phyloP scores from a whole-genome alignment of 2,113 vertebrate species.

The Tragelaphus imberbis region DNA sequence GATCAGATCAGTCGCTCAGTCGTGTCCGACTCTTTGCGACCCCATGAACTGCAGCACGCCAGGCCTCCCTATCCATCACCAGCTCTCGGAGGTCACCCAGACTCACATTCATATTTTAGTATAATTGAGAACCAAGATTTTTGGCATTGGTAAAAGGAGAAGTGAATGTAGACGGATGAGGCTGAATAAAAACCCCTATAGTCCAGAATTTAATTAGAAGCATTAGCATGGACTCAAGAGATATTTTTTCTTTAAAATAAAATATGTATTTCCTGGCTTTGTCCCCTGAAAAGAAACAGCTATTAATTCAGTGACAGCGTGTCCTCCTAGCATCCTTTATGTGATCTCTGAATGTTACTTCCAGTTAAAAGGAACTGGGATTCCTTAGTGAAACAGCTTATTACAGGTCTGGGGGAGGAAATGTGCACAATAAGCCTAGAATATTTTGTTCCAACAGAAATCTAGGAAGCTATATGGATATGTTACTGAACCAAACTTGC shows the following conservation, averaged over 20 bases:
- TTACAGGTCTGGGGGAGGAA: not conserved
- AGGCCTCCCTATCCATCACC: no score
- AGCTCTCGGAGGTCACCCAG: no score
- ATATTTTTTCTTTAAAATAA: not conserved
- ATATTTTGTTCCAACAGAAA: not conserved
- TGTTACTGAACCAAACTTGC: not conserved
- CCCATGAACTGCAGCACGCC: no score
- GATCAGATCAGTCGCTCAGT: no score
- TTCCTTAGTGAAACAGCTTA: not conserved
- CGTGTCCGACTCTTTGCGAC: no score
- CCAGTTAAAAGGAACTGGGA: not conserved
- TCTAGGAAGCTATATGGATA: not conserved
- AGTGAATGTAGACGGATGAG: not conserved
- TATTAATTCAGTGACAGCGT: not conserved
- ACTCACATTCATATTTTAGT: no score
- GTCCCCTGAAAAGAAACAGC: not conserved
- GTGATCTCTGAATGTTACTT: not conserved
- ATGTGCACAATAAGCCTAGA: not conserved
- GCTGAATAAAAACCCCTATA: not conserved
- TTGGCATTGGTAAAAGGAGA: not conserved
- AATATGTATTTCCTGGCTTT: not conserved
- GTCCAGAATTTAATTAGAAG: not conserved
- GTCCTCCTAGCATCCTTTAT: not conserved
- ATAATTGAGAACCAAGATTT: not conserved
- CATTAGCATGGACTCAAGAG: not conserved